A percentile compares a stretch with the other conserved stretches of the same genome.
Evolutionary conservation across 2,797 vertebrate genomes (phyloP).

Genomic region (Adelosebastes latens): DNA sequence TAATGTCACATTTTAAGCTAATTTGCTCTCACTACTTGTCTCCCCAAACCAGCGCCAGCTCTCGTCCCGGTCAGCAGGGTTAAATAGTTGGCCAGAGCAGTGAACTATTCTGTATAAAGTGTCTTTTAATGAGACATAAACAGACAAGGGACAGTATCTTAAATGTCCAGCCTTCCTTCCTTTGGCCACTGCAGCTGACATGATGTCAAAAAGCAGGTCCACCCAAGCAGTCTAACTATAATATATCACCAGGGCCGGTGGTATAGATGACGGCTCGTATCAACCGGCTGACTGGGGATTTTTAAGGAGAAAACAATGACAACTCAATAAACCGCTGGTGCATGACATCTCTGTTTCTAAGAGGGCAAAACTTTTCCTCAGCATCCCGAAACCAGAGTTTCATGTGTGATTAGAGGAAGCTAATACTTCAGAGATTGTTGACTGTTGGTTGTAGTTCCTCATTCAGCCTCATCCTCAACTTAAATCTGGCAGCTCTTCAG

Average conservation of each 20-base stretch:
- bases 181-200: constrained; percentile 29
- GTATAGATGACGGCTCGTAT: constrained; percentile 22
- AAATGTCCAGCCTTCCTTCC: constrained; percentile 48
- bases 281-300: constrained; percentile 38
- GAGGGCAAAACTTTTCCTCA: constrained; percentile 5
- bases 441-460: constrained; percentile 25
- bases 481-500: constrained; percentile 1
- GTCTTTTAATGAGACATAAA: constrained; percentile 66
- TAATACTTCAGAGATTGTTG: constrained; percentile 12
- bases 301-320: constrained; percentile 46
- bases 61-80: constrained; percentile 34
- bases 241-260: constrained; percentile 29
- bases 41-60: constrained; percentile 11
- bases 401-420: constrained; percentile 6
- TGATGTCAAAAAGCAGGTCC: constrained; percentile 33
- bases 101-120: constrained; percentile 59
- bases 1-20: constrained; percentile 36
- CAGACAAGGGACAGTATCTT: constrained; percentile 48
- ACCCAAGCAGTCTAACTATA: constrained; percentile 20
- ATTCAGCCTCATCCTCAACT: constrained; percentile 13
- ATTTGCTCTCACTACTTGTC: constrained; percentile 29
- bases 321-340: constrained; percentile 37
- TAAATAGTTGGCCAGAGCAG: constrained; percentile 54
- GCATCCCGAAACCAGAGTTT: background rate
- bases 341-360: constrained; percentile 22